These are phyloP conservation scores for Polymixis flavicincta DNA, from an alignment of 2,888 invertebrate species.

Conservation along the genomic window DNA sequence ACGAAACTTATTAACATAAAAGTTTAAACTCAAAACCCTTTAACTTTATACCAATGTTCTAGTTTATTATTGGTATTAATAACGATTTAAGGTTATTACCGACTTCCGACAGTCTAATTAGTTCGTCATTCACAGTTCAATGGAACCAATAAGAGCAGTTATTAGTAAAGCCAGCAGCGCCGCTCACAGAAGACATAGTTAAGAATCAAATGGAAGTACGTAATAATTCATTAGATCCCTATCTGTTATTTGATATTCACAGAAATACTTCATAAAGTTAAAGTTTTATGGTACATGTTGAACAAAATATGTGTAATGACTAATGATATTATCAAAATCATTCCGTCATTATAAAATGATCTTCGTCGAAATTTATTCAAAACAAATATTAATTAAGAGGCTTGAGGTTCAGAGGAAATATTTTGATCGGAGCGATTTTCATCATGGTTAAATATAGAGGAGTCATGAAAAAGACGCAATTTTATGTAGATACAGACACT, in stretches of 20 bases:
- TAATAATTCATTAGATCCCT: constrained; percentile 59
- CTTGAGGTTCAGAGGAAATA: constrained; percentile 67
- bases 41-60: constrained; percentile 23
- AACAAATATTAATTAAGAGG: constrained; percentile 75
- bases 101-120: constrained; percentile 58
- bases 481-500: constrained; percentile 89
- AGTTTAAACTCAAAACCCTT: constrained; percentile 20
- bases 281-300: constrained; percentile 54
- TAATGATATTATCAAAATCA: constrained; percentile 64
- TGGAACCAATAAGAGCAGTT: constrained; percentile 51
- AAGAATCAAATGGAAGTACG: constrained; percentile 47
- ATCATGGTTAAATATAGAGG: constrained; percentile 83
- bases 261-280: constrained; percentile 61
- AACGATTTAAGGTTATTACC: constrained; percentile 36
- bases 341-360: constrained; percentile 65
- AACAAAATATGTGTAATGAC: constrained; percentile 62
- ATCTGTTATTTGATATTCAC: constrained; percentile 64
- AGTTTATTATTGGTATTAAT: constrained; percentile 40
- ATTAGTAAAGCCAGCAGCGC: constrained; percentile 27
- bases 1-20: constrained; percentile 30
- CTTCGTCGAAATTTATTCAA: constrained; percentile 62
- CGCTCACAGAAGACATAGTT: constrained; percentile 37
- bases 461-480: constrained; percentile 86
- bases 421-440: constrained; percentile 76
- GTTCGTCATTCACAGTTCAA: constrained; percentile 50